Percentiles rank a stretch among this genome's conserved stretches.
These are phyloP conservation scores for Grapholita molesta DNA, from an alignment of 1,140 invertebrate species.

Conservation along the genomic window DNA sequence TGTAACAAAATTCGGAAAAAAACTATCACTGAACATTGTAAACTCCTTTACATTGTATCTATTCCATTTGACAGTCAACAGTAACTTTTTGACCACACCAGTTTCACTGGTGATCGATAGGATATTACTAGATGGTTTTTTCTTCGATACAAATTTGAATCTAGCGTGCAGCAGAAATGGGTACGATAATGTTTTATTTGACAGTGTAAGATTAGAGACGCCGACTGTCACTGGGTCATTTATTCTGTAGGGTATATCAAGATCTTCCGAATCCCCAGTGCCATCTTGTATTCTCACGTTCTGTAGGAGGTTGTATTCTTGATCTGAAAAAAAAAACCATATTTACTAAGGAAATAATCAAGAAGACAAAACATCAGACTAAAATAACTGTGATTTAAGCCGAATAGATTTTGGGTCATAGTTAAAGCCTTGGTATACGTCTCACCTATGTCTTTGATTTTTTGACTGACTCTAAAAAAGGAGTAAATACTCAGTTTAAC, in stretches of 20 bases:
- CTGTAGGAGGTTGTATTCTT: not conserved
- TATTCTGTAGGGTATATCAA: not conserved
- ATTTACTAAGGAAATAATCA: not conserved
- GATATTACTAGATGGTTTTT: not conserved
- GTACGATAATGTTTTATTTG: not conserved
- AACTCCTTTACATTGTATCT: not conserved
- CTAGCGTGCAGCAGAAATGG: constrained; percentile 17
- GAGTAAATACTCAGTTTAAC: too few relatives aligned
- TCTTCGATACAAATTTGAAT: constrained; percentile 18
- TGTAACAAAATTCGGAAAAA: not conserved
- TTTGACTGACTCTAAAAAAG: too few relatives aligned
- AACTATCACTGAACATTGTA: not conserved
- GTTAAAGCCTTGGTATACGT: too few relatives aligned
- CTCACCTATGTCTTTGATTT: too few relatives aligned
- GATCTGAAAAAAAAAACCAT: not conserved
- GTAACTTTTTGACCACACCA: not conserved
- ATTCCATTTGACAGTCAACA: not conserved
- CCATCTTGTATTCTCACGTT: not conserved
- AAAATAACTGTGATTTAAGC: too few relatives aligned
- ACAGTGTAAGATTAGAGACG: not conserved
- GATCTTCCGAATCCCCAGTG: not conserved
- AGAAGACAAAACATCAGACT: too few relatives aligned
- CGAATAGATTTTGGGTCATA: too few relatives aligned
- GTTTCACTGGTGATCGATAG: constrained; percentile 22
- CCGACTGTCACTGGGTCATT: not conserved